A percentile compares a stretch with the other conserved stretches of the same genome.
Evolutionary conservation across 2,888 invertebrate species (phyloP).

Genomic region (Hypercompe scribonia): DNA sequence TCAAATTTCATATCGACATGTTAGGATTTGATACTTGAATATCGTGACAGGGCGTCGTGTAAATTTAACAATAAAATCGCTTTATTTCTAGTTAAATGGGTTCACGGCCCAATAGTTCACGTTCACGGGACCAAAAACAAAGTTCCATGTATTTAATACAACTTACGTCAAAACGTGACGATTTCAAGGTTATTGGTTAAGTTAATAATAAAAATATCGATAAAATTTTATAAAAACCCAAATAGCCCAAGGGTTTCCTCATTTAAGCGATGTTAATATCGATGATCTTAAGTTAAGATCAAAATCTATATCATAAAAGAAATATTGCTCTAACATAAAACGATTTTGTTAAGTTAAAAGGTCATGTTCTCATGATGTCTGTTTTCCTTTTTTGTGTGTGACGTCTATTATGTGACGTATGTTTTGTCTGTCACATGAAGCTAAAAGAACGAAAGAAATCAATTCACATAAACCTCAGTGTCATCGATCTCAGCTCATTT

Average conservation of each 20-base stretch:
- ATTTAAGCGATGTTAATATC: neutral
- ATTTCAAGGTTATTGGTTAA: constrained; percentile 16
- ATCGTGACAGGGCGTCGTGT: neutral
- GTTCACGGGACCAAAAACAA: neutral
- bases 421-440: neutral
- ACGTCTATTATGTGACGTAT: neutral
- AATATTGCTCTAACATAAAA: constrained; percentile 1
- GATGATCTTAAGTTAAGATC: constrained; percentile 19
- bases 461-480: neutral
- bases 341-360: constrained; percentile 8
- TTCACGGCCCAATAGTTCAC: neutral
- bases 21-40: neutral
- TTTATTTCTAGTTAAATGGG: neutral
- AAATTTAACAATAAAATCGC: neutral
- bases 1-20: neutral
- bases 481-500: neutral
- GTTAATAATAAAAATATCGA: constrained; percentile 10
- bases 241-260: constrained; percentile 14
- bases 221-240: constrained; percentile 15
- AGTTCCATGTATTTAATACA: constrained; percentile 5
- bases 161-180: constrained; percentile 14
- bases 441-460: neutral
- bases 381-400: neutral
- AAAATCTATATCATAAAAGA: constrained; percentile 18
- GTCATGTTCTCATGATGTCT: constrained; percentile 16